Conservation (phyloP, 2,888 invertebrate genomes). For the Erannis defoliaria region DNA sequence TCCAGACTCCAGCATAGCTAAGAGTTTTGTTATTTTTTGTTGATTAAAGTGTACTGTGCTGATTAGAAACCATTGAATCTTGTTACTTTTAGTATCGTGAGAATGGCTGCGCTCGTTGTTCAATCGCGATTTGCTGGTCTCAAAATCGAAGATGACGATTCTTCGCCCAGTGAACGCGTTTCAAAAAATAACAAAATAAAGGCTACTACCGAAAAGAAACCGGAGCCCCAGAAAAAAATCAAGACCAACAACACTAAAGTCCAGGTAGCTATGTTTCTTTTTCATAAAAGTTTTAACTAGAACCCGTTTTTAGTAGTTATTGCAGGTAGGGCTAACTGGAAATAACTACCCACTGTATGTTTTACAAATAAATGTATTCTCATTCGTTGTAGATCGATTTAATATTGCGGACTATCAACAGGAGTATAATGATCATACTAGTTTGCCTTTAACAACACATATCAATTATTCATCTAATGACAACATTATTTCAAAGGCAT, state of each 20-base stretch:
- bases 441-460: too few relatives aligned
- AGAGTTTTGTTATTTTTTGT: background rate
- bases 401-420: too few relatives aligned
- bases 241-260: constrained; percentile 57
- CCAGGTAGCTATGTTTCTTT: constrained; percentile 53
- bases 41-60: background rate
- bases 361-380: too few relatives aligned
- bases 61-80: constrained; percentile 11
- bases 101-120: constrained; percentile 89
- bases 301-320: background rate
- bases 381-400: too few relatives aligned
- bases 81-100: constrained; percentile 25
- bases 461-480: too few relatives aligned
- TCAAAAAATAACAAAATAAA: constrained; percentile 74
- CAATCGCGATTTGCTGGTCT: constrained; percentile 92
- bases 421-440: too few relatives aligned
- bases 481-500: too few relatives aligned
- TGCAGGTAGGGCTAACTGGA: background rate
- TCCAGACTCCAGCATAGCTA: too few relatives aligned
- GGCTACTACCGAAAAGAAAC: constrained; percentile 64
- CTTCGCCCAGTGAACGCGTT: constrained; percentile 59
- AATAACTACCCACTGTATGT: background rate
- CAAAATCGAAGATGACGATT: constrained; percentile 91
- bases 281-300: background rate
- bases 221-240: constrained; percentile 70